A percentile compares a stretch with the other conserved stretches of the same genome.
These are phyloP conservation scores for Acleris literana DNA, from an alignment of 2,888 invertebrate species.

Conservation along the genomic window DNA sequence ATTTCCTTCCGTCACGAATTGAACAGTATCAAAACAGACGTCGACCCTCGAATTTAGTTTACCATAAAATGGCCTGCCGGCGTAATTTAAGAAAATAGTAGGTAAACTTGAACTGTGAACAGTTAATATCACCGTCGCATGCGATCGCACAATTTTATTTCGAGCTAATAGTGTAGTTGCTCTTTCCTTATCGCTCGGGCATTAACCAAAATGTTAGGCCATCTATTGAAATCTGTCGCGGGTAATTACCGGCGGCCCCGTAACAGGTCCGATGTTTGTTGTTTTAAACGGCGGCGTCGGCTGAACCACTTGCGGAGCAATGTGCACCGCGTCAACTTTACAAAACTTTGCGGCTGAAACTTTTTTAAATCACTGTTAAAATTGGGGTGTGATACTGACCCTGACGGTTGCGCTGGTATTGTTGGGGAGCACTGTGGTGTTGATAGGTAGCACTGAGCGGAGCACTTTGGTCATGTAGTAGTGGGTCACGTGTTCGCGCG, in stretches of 20 bases:
- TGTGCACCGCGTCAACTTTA: slow-evolving; percentile 78
- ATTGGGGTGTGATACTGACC: slow-evolving; percentile 71
- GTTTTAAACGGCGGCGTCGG: slow-evolving; percentile 79
- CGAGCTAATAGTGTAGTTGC: slow-evolving; percentile 70
- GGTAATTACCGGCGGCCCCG: slow-evolving; percentile 58
- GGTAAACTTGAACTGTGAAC: slow-evolving; percentile 72
- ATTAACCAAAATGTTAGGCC: slow-evolving; percentile 48
- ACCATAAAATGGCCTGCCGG: slow-evolving; percentile 59
- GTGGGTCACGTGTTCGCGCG: slow-evolving; percentile 71
- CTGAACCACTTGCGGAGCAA: slow-evolving; percentile 74
- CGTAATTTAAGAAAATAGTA: slow-evolving; percentile 68
- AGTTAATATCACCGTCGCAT: slow-evolving; percentile 79
- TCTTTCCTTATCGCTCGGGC: slow-evolving; percentile 75
- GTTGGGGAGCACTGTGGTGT: slow-evolving; percentile 78
- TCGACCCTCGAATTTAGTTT: slow-evolving; percentile 54
- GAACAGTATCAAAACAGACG: slow-evolving; percentile 42
- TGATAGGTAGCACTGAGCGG: slow-evolving; percentile 80
- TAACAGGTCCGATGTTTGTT: slow-evolving; percentile 80
- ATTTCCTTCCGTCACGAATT: slow-evolving; percentile 25
- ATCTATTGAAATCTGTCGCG: slow-evolving; percentile 65
- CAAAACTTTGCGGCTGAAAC: slow-evolving; percentile 77
- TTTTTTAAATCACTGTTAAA: slow-evolving; percentile 54
- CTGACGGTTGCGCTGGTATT: slow-evolving; percentile 76
- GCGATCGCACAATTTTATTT: slow-evolving; percentile 81
- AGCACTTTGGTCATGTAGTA: slow-evolving; percentile 81